A percentile compares a stretch with the other conserved stretches of the same genome.
Conservation (phyloP, 2,113 vertebrate genomes). For the Pedionomus torquatus region DNA sequence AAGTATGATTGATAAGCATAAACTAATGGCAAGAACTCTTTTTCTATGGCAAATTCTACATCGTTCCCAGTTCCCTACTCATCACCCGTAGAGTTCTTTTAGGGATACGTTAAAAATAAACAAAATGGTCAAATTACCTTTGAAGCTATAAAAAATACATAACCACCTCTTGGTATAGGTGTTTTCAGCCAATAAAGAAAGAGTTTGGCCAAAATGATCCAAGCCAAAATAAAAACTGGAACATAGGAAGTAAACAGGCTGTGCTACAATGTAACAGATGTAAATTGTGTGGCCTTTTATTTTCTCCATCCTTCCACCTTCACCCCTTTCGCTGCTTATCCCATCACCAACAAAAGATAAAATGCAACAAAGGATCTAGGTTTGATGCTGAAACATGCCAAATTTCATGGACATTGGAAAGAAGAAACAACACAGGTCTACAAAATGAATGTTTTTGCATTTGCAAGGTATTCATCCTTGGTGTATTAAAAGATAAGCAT, state of each 20-base stretch:
- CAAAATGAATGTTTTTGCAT: background rate
- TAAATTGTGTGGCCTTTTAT: background rate
- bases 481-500: conserved; percentile 34
- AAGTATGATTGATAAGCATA: background rate
- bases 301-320: background rate
- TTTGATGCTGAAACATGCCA: background rate
- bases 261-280: background rate
- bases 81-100: background rate
- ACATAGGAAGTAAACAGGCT: background rate
- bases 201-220: background rate
- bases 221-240: background rate
- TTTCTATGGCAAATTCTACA: background rate
- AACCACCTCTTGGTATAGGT: background rate
- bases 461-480: background rate
- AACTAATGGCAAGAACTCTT: background rate
- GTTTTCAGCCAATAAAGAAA: background rate
- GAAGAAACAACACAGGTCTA: background rate
- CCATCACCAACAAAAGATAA: background rate
- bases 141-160: background rate
- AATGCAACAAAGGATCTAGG: background rate
- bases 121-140: background rate
- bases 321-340: background rate
- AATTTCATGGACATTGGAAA: background rate
- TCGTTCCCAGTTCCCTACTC: background rate
- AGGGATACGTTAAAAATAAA: background rate